Base-by-base conservation (phyloP, 2,797 vertebrate genomes). In the Neosalanx taihuensis region DNA sequence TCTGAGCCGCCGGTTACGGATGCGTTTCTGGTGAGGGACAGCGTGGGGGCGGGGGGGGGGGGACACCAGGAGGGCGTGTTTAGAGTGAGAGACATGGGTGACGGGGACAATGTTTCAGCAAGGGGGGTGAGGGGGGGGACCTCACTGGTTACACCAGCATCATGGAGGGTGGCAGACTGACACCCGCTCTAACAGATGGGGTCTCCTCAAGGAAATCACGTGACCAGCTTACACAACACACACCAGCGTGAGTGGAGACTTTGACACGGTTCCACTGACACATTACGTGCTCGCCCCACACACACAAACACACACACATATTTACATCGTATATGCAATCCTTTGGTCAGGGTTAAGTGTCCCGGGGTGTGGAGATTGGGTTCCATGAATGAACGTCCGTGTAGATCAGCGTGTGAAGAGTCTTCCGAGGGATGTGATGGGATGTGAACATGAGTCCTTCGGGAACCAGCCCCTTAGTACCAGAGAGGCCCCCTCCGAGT, bases 1-100 rank as follows among this genome's bases (percentile, higher is more conserved):
- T 79, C 91, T 92, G 85, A 83, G 85, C 70, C 79, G 91, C 83
- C 70, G 89, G 84, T 85, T 93, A 79, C 4, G 85, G 80, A 91
- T 92, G 84, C 87, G 92, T 82, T 89, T 90, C 92, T 95, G 76
- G 57, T 80, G 37, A 79, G 2, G 7, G 35, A 17, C 9, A 46
- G 13, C 10, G 12, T 17, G 53, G 61, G 57, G 51, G 23, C 35
- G 17, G 51, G 59, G 20, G 57, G 51, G 23, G 51, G 17, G 51
- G 59, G 20, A 4, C 13, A 5, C 30, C 59, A 57, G 57, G n/a
- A 12, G 26, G 64, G 9, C 35, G 9, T 41, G 9, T 41, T 35
- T n/a, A 69, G 30, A 18, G 78, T 35, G 35, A 62, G 30, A 57
- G 33, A 62, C 41, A 29, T 68, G 9, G 37, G 23, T 26, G 23